Evolutionary conservation across 1,140 invertebrate genomes (phyloP), one percentile per base, ranked within the genome.

Genomic region (Rhysida immarginata): DNA sequence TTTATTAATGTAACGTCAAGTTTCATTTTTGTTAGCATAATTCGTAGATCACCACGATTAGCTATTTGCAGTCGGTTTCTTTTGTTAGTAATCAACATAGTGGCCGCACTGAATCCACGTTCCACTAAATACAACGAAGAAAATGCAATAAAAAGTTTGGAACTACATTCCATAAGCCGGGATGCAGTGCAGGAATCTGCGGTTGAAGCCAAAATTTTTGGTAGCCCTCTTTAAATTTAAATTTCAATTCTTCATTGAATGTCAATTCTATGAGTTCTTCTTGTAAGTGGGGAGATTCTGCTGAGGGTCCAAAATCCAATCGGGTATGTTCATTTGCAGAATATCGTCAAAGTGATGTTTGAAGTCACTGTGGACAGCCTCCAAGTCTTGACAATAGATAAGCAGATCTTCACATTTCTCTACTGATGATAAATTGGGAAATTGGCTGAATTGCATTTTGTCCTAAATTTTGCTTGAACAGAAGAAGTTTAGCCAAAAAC

Each of bases 301-400:
- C 21, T 54, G 29, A 52, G 52, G 50, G 26, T 58, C 49, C 24
- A 61, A 29, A 24, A 58, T 29, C 56, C 58, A 60, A 26, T 58
- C 43, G 41, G 43, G 59, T 52, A 62, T 58, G 42, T 57, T 27
- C 54, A 59, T 45, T 41, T 55, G 26, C 16, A 60, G 51, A 52
- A 61, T 48, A 26, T 61, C 57, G 26, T 61, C 41, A 59, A 62
- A 62, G 58, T 35, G 43, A 25, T 62, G 44, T 35, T 13, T 52
- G 21, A 62, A 56, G 42, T 54, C 60, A 48, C 16, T 54, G 2
- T 59, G 56, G 24, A 58, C 35, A 25, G 53, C 51, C 46, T 55
- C 54, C 27, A 27, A 14, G 23, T 56, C 46, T 25, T 56, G 53
- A 44, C 54, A 48, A 54, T 51, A 59, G 54, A 51, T 29, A 46